Base-by-base conservation (phyloP, 2,888 invertebrate genomes). In the Ochropacha duplaris region DNA sequence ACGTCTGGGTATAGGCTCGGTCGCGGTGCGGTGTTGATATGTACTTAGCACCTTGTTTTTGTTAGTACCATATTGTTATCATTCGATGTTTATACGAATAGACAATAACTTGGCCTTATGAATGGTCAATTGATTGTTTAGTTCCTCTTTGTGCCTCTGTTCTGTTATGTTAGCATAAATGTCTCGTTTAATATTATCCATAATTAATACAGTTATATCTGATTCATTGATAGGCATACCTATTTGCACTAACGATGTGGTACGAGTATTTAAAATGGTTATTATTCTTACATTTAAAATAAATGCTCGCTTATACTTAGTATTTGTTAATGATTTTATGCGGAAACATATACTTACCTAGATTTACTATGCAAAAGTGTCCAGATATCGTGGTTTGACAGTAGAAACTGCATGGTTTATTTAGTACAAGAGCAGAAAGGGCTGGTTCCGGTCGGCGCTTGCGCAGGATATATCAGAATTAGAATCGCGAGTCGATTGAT, bases 391-490 rank as follows among this genome's bases (percentile, higher is more conserved):
- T 12, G 4, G 1, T 12, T 31, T 56, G 51, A 51, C 57, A 50
- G 54, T 56, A 44, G 44, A 44, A 44, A 44, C 71, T 61, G 69
- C 68, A 77, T 79, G 71, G 78, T 82, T 83, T 81, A 84, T 86
- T 85, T 84, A 85, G 83, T 80, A 79, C 76, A 69, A 69, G 67
- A 68, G 74, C 73, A 79, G 78, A 84, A 79, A 77, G 78, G 73
- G 71, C 76, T 69, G 74, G 83, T 83, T 84, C 84, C 86, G 83
- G 81, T 72, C 72, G 80, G 67, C 74, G 79, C 74, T 74, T 79
- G 76, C 78, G 76, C 79, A 81, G 85, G 84, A 87, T 88, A 87
- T 86, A 84, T 87, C 84, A 81, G 81, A 86, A 87, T 88, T 88
- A 88, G 87, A 87, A 84, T 86, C 81, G 86, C 85, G 71, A 83